Percentiles rank a stretch among this genome's conserved stretches.
Evolutionary conservation across 2,888 invertebrate species (phyloP).

Genomic region (Nemotelus nigrinus): DNA sequence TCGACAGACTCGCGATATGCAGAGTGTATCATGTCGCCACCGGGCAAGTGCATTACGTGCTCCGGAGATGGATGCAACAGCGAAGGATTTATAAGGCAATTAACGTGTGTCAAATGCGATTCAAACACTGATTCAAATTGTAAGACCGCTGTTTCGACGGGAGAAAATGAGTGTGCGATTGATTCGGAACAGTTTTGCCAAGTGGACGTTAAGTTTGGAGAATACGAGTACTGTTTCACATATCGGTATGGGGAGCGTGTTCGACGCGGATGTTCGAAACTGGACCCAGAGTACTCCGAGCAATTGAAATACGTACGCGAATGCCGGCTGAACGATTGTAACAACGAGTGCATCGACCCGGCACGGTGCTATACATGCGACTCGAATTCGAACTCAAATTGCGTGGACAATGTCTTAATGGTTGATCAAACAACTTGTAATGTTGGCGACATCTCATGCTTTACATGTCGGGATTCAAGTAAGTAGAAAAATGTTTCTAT

Average conservation of each 20-base stretch:
- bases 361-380: conserved; percentile 30
- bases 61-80: conserved; percentile 36
- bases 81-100: not conserved
- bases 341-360: conserved; percentile 29
- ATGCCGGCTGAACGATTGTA: conserved; percentile 33
- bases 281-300: not conserved
- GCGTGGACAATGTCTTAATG: conserved; percentile 52
- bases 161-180: not conserved
- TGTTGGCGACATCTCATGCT: conserved; percentile 12
- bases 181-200: not conserved
- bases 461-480: conserved; percentile 25
- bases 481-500: not conserved
- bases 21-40: not conserved
- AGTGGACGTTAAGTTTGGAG: conserved; percentile 9
- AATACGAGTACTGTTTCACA: conserved; percentile 36
- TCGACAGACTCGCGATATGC: conserved; percentile 29
- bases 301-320: conserved; percentile 26
- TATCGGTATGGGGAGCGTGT: conserved; percentile 22
- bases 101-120: conserved; percentile 23
- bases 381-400: conserved; percentile 51
- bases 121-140: conserved; percentile 10
- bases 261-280: conserved; percentile 32
- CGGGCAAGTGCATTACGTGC: conserved; percentile 19
- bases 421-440: not conserved
- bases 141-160: not conserved